Conservation (phyloP, 2,797 vertebrate species). For the Thaleichthys pacificus region DNA sequence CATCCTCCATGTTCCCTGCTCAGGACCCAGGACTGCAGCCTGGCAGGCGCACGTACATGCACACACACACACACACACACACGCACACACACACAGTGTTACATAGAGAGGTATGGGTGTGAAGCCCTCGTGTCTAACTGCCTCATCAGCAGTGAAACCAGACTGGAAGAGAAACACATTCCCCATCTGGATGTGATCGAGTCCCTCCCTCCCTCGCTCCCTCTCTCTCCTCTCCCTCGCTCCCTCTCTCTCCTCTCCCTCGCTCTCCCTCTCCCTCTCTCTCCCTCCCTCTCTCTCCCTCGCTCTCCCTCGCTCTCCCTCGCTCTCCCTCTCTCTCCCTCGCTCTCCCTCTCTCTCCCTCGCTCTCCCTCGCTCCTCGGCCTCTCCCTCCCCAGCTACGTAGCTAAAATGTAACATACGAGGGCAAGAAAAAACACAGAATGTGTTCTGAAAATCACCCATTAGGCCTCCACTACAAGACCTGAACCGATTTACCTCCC, state of each 20-base stretch:
- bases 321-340: no score
- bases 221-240: neutral
- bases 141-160: conserved; percentile 34
- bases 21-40: no score
- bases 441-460: neutral
- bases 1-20: no score
- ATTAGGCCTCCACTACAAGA: neutral
- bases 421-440: neutral
- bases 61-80: neutral
- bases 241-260: neutral
- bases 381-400: neutral
- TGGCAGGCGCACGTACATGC: neutral
- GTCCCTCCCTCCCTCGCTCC: conserved; percentile 4
- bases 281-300: conserved; percentile 10
- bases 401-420: neutral
- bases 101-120: neutral
- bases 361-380: neutral
- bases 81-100: neutral
- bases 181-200: conserved; percentile 68
- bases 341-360: neutral
- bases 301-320: neutral
- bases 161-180: conserved; percentile 49
- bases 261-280: neutral
- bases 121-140: conserved; percentile 17
- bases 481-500: neutral